A percentile compares a stretch with the other conserved stretches of the same genome.
phyloP scores from a whole-genome alignment of 2,797 vertebrate species.

The Platalea minor region DNA sequence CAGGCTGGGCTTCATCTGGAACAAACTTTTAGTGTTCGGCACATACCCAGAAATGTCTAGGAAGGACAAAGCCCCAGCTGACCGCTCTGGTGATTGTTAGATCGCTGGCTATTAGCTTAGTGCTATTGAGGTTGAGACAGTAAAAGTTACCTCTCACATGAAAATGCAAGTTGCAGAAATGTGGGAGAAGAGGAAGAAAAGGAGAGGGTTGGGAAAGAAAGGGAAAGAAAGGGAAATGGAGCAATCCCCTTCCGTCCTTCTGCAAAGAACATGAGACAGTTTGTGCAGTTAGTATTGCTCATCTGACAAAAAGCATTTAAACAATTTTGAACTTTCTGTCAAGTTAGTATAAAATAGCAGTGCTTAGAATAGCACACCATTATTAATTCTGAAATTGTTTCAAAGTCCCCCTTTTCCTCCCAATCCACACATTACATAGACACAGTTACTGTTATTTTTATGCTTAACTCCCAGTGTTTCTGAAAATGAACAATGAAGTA shows the following conservation, averaged over 20 bases:
- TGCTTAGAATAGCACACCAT: background rate
- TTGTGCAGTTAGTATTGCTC: background rate
- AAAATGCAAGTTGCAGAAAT: background rate
- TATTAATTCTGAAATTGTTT: conserved; percentile 42
- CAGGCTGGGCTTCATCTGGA: background rate
- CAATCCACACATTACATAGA: background rate
- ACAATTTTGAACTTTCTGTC: background rate
- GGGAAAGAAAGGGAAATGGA: background rate
- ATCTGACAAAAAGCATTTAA: background rate
- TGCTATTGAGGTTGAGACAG: background rate
- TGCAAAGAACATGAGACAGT: background rate
- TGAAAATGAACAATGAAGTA: background rate
- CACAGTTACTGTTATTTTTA: conserved; percentile 41
- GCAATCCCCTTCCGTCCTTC: background rate
- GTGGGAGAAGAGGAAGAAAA: background rate
- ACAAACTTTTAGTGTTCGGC: background rate
- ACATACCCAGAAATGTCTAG: background rate
- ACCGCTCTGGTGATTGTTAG: background rate
- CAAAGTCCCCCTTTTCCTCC: conserved; percentile 19
- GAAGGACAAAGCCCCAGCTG: background rate
- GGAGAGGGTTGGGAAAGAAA: background rate
- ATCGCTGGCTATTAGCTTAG: background rate
- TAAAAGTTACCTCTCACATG: background rate
- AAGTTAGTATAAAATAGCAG: conserved; percentile 13
- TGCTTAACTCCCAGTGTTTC: background rate